These are phyloP conservation scores for Chromobotia macracanthus DNA, from an alignment of 2,797 vertebrate species.

Conservation along the genomic window DNA sequence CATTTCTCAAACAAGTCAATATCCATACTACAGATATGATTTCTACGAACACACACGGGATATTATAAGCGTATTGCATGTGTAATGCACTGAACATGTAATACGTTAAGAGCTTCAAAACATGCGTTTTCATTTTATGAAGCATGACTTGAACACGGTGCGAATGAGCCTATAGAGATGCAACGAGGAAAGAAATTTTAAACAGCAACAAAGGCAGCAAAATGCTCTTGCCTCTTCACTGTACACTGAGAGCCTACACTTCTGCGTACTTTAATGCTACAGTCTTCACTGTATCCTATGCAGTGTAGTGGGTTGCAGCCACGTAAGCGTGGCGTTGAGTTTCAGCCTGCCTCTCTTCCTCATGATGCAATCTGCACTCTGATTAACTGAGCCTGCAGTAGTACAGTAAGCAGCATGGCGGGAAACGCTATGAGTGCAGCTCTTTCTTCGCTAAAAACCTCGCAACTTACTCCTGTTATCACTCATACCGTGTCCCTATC, in stretches of 20 bases:
- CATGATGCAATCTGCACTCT: constrained; percentile 57
- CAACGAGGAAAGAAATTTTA: neutral
- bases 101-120: no score
- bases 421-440: neutral
- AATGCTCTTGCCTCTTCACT: neutral
- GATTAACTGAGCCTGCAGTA: constrained; percentile 27
- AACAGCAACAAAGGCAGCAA: neutral
- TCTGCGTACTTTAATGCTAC: neutral
- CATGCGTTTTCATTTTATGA: no score
- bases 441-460: neutral
- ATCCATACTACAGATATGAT: no score
- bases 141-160: no score
- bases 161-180: neutral
- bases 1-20: no score
- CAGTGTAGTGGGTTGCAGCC: constrained; percentile 41
- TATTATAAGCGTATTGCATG: no score
- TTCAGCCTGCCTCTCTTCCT: constrained; percentile 32
- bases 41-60: no score
- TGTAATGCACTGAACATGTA: no score
- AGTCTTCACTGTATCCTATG: no score
- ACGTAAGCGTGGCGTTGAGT: constrained; percentile 53
- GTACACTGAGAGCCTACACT: neutral
- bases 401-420: constrained; percentile 4
- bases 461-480: neutral
- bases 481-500: neutral